These are phyloP conservation scores for Lydus trimaculatus DNA, from an alignment of 2,888 invertebrate species.

Conservation along the genomic window DNA sequence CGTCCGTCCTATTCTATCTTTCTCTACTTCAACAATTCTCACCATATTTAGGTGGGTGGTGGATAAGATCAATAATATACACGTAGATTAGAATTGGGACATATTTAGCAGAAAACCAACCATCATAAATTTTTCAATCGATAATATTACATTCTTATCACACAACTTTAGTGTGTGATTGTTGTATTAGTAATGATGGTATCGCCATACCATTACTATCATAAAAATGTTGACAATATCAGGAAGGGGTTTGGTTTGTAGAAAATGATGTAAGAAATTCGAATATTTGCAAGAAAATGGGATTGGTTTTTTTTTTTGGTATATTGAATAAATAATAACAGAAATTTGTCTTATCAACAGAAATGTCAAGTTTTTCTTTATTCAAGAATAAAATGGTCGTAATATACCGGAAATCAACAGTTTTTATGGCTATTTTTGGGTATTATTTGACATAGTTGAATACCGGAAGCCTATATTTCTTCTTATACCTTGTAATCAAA, in stretches of 20 bases:
- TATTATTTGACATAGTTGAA: neutral
- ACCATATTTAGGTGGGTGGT: neutral
- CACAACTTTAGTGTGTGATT: neutral
- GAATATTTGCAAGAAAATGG: neutral
- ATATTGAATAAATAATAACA: neutral
- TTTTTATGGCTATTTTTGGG: neutral
- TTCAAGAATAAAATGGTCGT: neutral
- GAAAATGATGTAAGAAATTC: neutral
- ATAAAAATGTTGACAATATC: neutral
- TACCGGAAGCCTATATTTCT: constrained; percentile 1
- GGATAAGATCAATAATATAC: neutral
- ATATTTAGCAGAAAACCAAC: constrained; percentile 1
- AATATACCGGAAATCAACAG: neutral
- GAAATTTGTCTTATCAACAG: neutral
- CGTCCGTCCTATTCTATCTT: neutral
- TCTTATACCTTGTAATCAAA: neutral
- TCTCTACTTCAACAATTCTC: neutral
- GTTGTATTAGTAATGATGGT: neutral
- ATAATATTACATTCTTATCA: neutral
- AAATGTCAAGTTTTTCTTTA: neutral
- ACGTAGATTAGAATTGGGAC: neutral
- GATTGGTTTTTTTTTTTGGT: neutral
- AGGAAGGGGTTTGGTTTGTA: neutral
- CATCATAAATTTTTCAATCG: neutral
- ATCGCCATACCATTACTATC: neutral